phyloP scores from a whole-genome alignment of 2,888 invertebrate genomes.

The Phengaris arion region DNA sequence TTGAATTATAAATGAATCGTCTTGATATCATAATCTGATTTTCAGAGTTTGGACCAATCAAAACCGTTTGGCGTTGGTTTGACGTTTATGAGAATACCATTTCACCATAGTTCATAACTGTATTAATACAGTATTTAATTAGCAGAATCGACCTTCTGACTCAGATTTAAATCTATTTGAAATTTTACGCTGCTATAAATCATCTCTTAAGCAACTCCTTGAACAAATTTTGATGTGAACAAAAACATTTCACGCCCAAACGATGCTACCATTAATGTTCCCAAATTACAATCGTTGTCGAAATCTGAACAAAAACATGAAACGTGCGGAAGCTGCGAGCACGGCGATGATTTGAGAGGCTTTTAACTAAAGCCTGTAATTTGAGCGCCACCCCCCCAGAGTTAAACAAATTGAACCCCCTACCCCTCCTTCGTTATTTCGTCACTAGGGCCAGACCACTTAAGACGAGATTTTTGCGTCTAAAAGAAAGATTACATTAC shows the following conservation, averaged over 20 bases:
- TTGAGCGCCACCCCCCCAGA: not conserved
- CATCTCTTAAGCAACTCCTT: not conserved
- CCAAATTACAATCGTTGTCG: not conserved
- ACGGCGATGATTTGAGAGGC: slow-evolving; percentile 20
- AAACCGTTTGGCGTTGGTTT: no score
- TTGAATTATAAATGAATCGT: no score
- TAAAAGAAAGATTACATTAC: not conserved
- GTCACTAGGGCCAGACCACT: not conserved
- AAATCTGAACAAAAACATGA: not conserved
- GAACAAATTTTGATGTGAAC: not conserved
- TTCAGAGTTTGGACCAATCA: no score
- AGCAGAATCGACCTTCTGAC: no score
- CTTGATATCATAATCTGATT: no score
- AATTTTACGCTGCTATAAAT: not conserved
- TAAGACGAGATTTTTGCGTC: not conserved
- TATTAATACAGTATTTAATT: no score
- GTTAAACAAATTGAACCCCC: slow-evolving; percentile 1
- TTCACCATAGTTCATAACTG: no score
- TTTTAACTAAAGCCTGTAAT: slow-evolving; percentile 20
- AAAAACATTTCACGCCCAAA: not conserved
- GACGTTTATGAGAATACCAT: no score
- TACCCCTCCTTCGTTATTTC: not conserved
- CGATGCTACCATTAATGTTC: not conserved
- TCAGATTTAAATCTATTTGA: not conserved
- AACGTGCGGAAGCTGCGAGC: not conserved